Conservation (phyloP, 2,888 invertebrate genomes). For the Caenorhabditis zanzibari region DNA sequence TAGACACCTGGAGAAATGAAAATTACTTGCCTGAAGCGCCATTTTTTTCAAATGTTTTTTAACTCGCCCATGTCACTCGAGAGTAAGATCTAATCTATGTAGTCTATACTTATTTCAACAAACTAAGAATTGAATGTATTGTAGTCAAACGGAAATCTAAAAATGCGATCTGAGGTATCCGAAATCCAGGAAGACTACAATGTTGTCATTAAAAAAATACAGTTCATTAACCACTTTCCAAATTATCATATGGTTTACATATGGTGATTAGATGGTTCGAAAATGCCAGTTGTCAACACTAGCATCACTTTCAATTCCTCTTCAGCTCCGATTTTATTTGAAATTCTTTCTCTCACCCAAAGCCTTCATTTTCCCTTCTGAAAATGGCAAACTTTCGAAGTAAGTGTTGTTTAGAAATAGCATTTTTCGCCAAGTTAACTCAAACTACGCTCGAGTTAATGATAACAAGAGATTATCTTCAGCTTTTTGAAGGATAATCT, state of each 20-base stretch:
- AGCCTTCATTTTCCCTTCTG: not conserved
- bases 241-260: not conserved
- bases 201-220: too few species aligned
- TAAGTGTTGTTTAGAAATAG: not conserved
- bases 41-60: constrained; percentile 22
- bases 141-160: not conserved
- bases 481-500: constrained; percentile 11
- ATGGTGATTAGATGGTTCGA: constrained; percentile 3
- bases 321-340: constrained; percentile 5
- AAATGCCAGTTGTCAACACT: not conserved
- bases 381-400: not conserved
- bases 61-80: not conserved
- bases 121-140: not conserved
- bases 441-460: constrained; percentile 2
- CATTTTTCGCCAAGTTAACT: not conserved
- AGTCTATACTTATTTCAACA: not conserved
- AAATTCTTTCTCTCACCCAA: not conserved
- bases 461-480: constrained; percentile 18
- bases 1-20: constrained; percentile 52
- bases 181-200: too few species aligned
- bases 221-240: too few species aligned
- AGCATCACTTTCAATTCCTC: not conserved
- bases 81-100: too few species aligned
- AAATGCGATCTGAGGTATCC: not conserved
- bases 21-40: constrained; percentile 42